Conservation (phyloP, 2,797 vertebrate species). For the Spinus pinus region DNA sequence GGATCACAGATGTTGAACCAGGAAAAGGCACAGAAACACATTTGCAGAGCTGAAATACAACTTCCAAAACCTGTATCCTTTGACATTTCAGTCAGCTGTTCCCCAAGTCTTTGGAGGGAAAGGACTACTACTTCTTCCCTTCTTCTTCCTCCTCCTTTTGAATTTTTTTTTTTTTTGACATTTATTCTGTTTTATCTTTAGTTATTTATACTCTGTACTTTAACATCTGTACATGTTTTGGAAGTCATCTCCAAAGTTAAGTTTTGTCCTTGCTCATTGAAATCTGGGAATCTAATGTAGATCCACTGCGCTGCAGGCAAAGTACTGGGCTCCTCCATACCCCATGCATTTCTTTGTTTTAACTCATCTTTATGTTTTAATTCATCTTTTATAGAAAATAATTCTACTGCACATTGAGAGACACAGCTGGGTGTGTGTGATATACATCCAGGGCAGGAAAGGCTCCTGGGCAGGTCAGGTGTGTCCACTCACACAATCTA, state of each 20-base stretch:
- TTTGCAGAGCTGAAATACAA: constrained; percentile 9
- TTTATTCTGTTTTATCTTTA: constrained; percentile 57
- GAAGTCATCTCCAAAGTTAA: constrained; percentile 23
- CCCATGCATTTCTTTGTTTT: background rate
- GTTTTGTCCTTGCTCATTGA: background rate
- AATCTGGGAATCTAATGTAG: background rate
- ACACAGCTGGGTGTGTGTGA: background rate
- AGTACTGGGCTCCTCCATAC: background rate
- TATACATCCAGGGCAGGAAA: background rate
- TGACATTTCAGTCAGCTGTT: constrained; percentile 66
- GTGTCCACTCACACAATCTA: background rate
- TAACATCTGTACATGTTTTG: constrained; percentile 54
- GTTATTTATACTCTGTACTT: constrained; percentile 44
- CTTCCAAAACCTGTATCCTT: constrained; percentile 56
- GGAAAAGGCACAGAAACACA: constrained; percentile 43
- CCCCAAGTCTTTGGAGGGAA: constrained; percentile 45
- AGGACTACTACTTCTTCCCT: background rate
- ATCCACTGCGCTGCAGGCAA: background rate
- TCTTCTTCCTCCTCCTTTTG: background rate
- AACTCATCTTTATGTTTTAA: background rate
- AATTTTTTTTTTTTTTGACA: constrained; percentile 47
- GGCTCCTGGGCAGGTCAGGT: background rate
- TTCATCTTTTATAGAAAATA: background rate
- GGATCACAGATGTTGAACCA: constrained; percentile 59
- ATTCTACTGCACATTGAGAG: background rate